Conservation (phyloP, 2,888 invertebrate species). For the Drosophila prostipennis region DNA sequence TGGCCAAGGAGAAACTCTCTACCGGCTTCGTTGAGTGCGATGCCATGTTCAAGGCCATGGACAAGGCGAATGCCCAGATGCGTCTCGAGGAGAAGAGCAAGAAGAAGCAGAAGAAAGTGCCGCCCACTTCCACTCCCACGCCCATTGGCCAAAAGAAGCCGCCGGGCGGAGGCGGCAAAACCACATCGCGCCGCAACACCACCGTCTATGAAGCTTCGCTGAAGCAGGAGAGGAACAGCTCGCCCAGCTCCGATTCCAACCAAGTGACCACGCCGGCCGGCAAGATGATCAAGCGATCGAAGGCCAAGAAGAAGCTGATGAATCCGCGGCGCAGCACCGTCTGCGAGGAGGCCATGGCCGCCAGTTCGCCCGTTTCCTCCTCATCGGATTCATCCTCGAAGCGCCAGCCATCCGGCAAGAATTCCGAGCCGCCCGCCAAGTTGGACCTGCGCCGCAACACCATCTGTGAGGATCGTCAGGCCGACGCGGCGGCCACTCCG, state of each 20-base stretch:
- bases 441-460: conserved; percentile 23
- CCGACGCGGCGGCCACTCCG: not conserved
- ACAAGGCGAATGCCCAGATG: conserved; percentile 48
- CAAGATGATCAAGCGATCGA: conserved; percentile 4
- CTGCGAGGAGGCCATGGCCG: conserved; percentile 3
- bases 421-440: not conserved
- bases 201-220: conserved; percentile 21
- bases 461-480: conserved; percentile 46
- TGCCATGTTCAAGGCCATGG: conserved; percentile 62
- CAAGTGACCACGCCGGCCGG: not conserved
- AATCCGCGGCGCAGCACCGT: conserved; percentile 26
- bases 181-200: conserved; percentile 11
- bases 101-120: conserved; percentile 54
- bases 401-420: no score
- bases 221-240: conserved; percentile 12
- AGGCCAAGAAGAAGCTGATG: not conserved
- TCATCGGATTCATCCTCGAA: conserved; percentile 3
- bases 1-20: not conserved
- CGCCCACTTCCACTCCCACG: not conserved
- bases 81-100: conserved; percentile 57
- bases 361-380: conserved; percentile 10
- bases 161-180: not conserved
- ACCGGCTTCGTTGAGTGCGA: conserved; percentile 51
- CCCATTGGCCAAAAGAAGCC: not conserved
- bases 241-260: conserved; percentile 13